Base-by-base conservation (phyloP, 2,888 invertebrate genomes). In the Heteropelma amictum region DNA sequence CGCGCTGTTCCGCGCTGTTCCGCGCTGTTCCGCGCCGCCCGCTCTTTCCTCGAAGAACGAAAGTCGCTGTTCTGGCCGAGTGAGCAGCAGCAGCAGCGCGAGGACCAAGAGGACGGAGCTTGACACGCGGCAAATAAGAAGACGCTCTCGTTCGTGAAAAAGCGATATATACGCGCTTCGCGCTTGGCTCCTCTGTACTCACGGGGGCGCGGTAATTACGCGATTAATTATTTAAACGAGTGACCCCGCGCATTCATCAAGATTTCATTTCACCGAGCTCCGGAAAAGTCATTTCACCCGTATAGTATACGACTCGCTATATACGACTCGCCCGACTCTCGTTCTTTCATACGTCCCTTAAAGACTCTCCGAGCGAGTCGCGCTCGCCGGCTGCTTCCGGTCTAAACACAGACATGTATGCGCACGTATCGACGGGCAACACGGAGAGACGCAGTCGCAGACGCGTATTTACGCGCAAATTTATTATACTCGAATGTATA, bases 181-280 rank as follows among this genome's bases (percentile, higher is more conserved):
- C n/a, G n/a, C n/a, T n/a, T n/a, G n/a, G n/a, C n/a, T n/a, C n/a
- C n/a, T n/a, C n/a, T n/a, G n/a, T n/a, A n/a, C n/a, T n/a, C 45
- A 12, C 38, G 12, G 23, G 65, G 78, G 77, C 77, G 67, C 83
- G 81, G 84, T 86, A 87, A 87, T 86, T 87, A 86, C 83, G 84
- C 84, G 82, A 85, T 86, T 86, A 86, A 86, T 87, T 86, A 86
- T 87, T 85, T 86, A 84, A 86, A 86, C 84, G 85, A 84, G 81
- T 84, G 79, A 83, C 80, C 79, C 71, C 79, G 75, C n/a, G 80
- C 83, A 84, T 87, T 86, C 84, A 85, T 82, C 81, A 83, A 82
- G 81, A 81, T 83, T 82, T 81, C 67, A 77, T 81, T 56, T 49
- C 60, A 23, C 38, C 12, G 12, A n/a, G 47, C 14, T 49, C 72